phyloP scores from a whole-genome alignment of 2,797 vertebrate genomes.

The Enteromius thamalakanensis region DNA sequence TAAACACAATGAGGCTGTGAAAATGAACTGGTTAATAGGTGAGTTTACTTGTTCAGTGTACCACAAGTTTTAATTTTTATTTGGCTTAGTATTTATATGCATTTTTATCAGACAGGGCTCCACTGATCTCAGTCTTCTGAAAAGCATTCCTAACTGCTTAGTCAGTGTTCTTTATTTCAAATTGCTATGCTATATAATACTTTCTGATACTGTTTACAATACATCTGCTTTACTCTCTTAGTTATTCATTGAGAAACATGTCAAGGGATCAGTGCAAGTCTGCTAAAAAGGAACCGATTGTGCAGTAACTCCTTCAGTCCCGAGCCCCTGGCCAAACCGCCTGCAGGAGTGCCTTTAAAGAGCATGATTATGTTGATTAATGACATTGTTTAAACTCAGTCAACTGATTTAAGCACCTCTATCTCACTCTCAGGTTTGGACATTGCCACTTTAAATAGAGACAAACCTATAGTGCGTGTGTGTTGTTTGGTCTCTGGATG shows the following conservation, averaged over 20 bases:
- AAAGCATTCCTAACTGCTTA: background rate
- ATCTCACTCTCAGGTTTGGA: background rate
- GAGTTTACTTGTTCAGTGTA: too few species aligned
- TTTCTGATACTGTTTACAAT: conserved; percentile 10
- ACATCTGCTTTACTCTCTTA: conserved; percentile 14
- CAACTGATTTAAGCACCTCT: conserved; percentile 22
- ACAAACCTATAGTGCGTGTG: background rate
- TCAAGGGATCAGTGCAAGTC: background rate
- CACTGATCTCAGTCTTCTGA: background rate
- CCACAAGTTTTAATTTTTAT: too few species aligned
- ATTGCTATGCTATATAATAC: background rate
- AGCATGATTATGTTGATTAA: conserved; percentile 19
- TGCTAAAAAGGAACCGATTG: background rate
- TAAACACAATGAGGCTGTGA: background rate
- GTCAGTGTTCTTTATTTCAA: background rate
- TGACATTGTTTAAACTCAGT: background rate
- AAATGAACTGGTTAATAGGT: background rate
- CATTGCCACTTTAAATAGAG: background rate
- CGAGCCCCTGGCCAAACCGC: background rate
- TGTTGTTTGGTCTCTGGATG: background rate
- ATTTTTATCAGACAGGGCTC: too few species aligned
- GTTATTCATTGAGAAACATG: conserved; percentile 28
- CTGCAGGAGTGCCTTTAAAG: background rate
- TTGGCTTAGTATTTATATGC: too few species aligned
- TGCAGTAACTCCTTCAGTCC: background rate